Percentiles rank a stretch among this genome's conserved stretches.
These are phyloP conservation scores for Xylophagus ater DNA, from an alignment of 2,888 invertebrate genomes.

Conservation along the genomic window DNA sequence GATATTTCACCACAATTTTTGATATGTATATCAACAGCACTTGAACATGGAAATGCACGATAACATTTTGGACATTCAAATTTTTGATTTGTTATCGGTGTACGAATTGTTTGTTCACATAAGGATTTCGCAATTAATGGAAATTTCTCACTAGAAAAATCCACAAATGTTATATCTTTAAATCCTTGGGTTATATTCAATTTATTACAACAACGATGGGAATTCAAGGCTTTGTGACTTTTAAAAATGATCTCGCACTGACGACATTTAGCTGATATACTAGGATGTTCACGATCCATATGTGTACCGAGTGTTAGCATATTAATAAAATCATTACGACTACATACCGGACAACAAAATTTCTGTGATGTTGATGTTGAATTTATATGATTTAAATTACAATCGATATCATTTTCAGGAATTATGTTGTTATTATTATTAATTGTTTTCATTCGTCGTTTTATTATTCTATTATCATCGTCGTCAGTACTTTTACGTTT, in stretches of 20 bases:
- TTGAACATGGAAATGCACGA: slow-evolving; percentile 58
- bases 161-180: slow-evolving; percentile 63
- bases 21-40: slow-evolving; percentile 56
- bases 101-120: slow-evolving; percentile 55
- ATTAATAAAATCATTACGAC: slow-evolving; percentile 48
- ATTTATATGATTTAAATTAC: too few relatives aligned
- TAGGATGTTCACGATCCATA: slow-evolving; percentile 53
- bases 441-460: slow-evolving; percentile 30
- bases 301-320: slow-evolving; percentile 51
- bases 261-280: slow-evolving; percentile 56
- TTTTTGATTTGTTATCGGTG: slow-evolving; percentile 45
- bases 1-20: slow-evolving; percentile 39
- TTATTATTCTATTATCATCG: slow-evolving; percentile 24
- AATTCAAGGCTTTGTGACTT: slow-evolving; percentile 57
- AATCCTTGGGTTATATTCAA: slow-evolving; percentile 43
- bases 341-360: slow-evolving; percentile 52
- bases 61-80: slow-evolving; percentile 60
- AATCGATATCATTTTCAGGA: slow-evolving; percentile 15
- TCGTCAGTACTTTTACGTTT: slow-evolving; percentile 31
- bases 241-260: slow-evolving; percentile 63
- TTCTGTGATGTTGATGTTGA: slow-evolving; percentile 20
- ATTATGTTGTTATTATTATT: slow-evolving; percentile 30
- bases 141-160: slow-evolving; percentile 69
- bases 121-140: slow-evolving; percentile 63
- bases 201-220: slow-evolving; percentile 57